phyloP scores from a whole-genome alignment of 2,113 vertebrate species.

The Crotalus helleri region DNA sequence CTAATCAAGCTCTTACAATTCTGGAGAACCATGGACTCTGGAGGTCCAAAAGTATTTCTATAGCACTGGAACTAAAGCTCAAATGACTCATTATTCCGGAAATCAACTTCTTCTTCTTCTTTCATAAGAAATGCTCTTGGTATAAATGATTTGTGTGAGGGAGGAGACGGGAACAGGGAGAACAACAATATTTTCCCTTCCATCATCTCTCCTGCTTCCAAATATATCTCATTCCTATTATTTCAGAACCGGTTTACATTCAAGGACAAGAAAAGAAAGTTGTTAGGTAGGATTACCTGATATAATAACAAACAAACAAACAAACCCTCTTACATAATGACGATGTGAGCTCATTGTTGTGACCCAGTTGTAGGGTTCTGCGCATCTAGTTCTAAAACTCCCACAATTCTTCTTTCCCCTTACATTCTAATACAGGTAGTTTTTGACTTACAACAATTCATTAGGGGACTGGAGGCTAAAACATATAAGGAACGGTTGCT shows the following conservation, averaged over 20 bases:
- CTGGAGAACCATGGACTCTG: neutral
- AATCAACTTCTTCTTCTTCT: neutral
- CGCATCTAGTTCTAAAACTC: too few relatives aligned
- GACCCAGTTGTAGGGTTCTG: too few relatives aligned
- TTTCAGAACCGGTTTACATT: neutral
- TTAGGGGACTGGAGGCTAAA: too few relatives aligned
- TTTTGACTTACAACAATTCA: too few relatives aligned
- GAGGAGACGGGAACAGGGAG: neutral
- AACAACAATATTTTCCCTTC: neutral
- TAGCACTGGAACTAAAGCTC: neutral
- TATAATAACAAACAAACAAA: neutral
- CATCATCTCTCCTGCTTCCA: neutral
- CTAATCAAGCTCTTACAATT: constrained; percentile 18
- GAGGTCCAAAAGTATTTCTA: neutral
- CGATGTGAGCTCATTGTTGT: neutral
- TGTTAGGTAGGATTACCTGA: neutral
- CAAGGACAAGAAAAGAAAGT: neutral
- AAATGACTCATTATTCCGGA: neutral
- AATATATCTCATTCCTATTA: neutral
- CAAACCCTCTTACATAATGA: too few relatives aligned
- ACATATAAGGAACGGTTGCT: too few relatives aligned
- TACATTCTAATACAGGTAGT: too few relatives aligned
- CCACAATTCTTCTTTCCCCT: too few relatives aligned
- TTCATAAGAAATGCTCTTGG: neutral
- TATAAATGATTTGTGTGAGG: neutral